Base-by-base conservation (phyloP, 1,140 invertebrate species). In the Brachionus manjavacas region DNA sequence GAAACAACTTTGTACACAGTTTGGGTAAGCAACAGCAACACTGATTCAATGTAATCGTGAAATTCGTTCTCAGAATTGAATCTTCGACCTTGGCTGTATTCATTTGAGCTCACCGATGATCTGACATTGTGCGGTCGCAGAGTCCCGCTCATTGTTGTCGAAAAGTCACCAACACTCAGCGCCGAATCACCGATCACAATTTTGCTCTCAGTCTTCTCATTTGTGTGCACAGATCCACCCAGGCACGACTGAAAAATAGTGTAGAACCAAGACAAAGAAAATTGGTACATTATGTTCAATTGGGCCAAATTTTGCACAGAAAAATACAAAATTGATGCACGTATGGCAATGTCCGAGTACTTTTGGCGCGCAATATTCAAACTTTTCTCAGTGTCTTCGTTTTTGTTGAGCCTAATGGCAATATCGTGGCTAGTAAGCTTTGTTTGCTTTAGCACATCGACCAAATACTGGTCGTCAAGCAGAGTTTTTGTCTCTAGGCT, bases 261-360 rank as follows among this genome's bases (percentile, higher is more conserved):
- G 68, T 88, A 87, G 86, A 89, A 90, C 88, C 88, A 90, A 23
- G 86, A 85, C 12, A 90, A 85, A 7, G 89, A 90, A 85, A 88
- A 90, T 86, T 89, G 89, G 85, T 90, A 90, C 89, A 90, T 90
- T 41, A 88, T 87, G 84, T 90, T 87, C 28, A 90, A 87, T 31
- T 84, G 86, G 39, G 88, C 86, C 52, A 90, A 86, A 83, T 89
- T 88, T 52, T 88, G 87, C n/a, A 90, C 68, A 0, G 88, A 88
- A 87, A 90, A 89, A 85, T 89, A 90, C n/a, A 90, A 72, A 8
- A 88, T 87, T 14, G 89, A 87, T 20, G 89, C 89, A 78, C 89
- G 86, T 3, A 87, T 89, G 16, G 89, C 89, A 55, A 90, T 88
- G 11, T 88, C 87, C 28, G 89, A 83, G 83, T 89, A 89, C 84